Conservation (phyloP, 2,888 invertebrate genomes). For the Ectemnius continuus region DNA sequence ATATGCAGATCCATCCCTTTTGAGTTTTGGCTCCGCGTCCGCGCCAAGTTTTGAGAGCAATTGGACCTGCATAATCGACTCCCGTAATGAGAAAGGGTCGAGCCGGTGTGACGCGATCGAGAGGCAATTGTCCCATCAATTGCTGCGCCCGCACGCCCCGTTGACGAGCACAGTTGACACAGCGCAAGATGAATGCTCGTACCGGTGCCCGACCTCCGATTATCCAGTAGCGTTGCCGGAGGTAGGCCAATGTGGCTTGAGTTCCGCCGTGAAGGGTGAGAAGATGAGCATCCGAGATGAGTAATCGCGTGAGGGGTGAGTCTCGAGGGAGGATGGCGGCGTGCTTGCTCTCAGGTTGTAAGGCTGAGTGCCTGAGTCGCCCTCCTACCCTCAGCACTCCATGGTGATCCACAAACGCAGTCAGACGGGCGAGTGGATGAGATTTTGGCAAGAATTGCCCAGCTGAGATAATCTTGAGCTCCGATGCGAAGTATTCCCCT, state of each 20-base stretch:
- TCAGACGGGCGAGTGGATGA: no score
- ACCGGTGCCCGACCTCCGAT: not conserved
- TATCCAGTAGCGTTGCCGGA: no score
- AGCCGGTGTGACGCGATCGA: not conserved
- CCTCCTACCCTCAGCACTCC: no score
- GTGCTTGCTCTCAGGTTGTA: not conserved
- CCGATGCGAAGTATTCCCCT: no score
- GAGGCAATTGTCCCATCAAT: not conserved
- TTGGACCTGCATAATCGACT: slow-evolving; percentile 1
- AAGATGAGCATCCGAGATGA: not conserved
- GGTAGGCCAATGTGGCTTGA: not conserved
- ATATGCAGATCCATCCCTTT: no score
- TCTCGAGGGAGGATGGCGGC: not conserved
- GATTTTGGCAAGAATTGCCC: no score
- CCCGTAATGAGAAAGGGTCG: not conserved
- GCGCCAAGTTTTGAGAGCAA: no score
- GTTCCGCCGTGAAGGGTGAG: no score
- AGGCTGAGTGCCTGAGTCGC: no score
- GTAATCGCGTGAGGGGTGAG: not conserved
- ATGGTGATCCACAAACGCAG: no score
- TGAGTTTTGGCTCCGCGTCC: no score
- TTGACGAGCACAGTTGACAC: not conserved
- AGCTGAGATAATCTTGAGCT: no score
- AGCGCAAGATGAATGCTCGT: not conserved
- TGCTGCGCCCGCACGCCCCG: not conserved